Base-by-base conservation (phyloP, 2,113 vertebrate species). In the Leucopsar rothschildi region DNA sequence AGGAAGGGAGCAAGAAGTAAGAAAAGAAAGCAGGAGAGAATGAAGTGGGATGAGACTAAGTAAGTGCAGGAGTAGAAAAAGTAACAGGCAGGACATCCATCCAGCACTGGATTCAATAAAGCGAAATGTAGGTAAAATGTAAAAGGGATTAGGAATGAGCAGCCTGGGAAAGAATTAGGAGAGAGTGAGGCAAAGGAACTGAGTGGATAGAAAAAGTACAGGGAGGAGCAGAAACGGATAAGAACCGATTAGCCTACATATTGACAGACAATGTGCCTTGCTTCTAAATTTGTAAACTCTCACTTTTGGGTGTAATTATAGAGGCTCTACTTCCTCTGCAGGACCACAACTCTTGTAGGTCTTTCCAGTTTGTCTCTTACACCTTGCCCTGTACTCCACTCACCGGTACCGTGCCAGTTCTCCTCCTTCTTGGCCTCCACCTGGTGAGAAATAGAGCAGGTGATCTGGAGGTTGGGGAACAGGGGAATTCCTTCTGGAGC, bases 391-490 rank as follows among this genome's bases (percentile, higher is more conserved):
- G 12, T 49, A 9, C 44, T 63, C 59, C 59, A 83, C 96, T 97
- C 52, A 98, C 98, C 98, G 0, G 98, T 98, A 68, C 97, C 90
- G 0, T 98, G 98, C 98, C 98, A 98, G 20, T 95, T 98, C 89
- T 98, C 98, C 31, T 98, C 97, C 89, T 98, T 98, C 88, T 98
- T 98, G 94, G 97, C 83, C 81, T 98, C 97, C 87, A 98, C 96
- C 52, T 98, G 98, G 45, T 99, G 99, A 79, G 99, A 99, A 93
- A 99, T 98, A 28, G 99, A 99, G 86, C 99, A 99, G 91, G 98
- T 98, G 63, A 99, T 99, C 69, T 99, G 98, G 57, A 99, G 98
- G 95, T 99, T 99, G 0, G 99, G 99, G 95, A 99, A 99, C 27
- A 99, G 97, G n/a, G 98, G 98, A 20, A 99, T 98, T 8, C 99